Evolutionary conservation across 92 coral and sea anemone genomes (phyloP), one percentile per base, ranked within the genome.

Genomic region (Paragorgia papillata): DNA sequence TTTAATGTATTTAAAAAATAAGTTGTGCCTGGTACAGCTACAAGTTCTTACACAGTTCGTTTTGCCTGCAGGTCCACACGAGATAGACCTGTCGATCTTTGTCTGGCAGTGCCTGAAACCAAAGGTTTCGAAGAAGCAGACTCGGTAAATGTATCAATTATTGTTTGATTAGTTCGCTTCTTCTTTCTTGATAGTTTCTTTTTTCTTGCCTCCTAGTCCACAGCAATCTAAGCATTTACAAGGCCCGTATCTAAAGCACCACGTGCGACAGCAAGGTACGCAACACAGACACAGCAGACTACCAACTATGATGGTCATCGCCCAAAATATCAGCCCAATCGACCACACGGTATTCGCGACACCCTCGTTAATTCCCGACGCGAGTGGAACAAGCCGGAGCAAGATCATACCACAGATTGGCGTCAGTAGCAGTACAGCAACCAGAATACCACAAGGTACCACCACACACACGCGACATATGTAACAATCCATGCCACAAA

Each of bases 291-390:
- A 71, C 6, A 71, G 20, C 32, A 88, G 69, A 6, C 84, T 60
- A 24, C 69, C 56, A 14, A 94, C 57, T 35, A 94, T 77, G 57
- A 87, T 82, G n/a, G 90, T 78, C 44, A 94, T 88, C 41, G 90
- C 97, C 82, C 89, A 94, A 85, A 94, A 94, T 80, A 94, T 88
- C 85, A 94, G 35, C 17, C 98, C 98, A 69, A 94, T 91, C 64
- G 95, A 86, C 98, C 98, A 94, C 56, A 94, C 86, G 60, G 98
- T 94, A 68, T 85, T 83, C 26, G 98, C 88, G 41, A 85, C 76
- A 62, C 88, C 88, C 2, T 96, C 98, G 92, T 85, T 83, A 35
- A 91, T 91, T 33, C 80, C 69, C 82, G 98, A 96, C 33, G 96
- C 97, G 48, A 91, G 94, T 9, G 15, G 53, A 66, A 91, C 87